phyloP scores from a whole-genome alignment of 2,888 invertebrate species.

The Dryobotodes eremita region DNA sequence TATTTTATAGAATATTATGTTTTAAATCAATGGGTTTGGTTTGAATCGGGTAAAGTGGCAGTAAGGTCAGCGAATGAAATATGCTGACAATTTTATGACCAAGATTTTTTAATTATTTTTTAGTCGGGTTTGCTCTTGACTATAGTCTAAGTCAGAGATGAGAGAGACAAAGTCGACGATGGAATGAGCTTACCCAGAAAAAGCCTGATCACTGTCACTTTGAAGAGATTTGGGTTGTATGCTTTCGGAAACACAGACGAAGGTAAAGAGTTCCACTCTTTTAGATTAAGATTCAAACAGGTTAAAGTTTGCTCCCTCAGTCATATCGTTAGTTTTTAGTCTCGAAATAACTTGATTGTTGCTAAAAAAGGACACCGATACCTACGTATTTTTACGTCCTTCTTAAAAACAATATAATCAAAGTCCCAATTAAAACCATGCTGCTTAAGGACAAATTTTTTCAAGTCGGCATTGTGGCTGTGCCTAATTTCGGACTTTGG shows the following conservation, averaged over 20 bases:
- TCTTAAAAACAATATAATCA: conserved; percentile 1
- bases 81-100: neutral
- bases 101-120: no score
- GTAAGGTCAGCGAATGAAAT: neutral
- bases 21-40: neutral
- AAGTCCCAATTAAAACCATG: conserved; percentile 34
- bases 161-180: no score
- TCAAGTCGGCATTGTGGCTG: conserved; percentile 38
- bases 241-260: no score
- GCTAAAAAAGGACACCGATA: neutral
- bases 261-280: no score
- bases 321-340: neutral
- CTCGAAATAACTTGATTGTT: neutral
- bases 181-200: no score
- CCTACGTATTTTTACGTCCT: neutral
- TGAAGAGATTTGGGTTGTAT: no score
- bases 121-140: no score
- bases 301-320: neutral
- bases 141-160: no score
- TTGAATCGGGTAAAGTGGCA: neutral
- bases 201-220: no score
- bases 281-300: neutral
- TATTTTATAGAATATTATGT: neutral
- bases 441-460: conserved; percentile 40
- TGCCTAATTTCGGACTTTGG: conserved; percentile 67